Base-by-base conservation (phyloP, 2,113 vertebrate genomes). In the Nyctereutes procyonoides region DNA sequence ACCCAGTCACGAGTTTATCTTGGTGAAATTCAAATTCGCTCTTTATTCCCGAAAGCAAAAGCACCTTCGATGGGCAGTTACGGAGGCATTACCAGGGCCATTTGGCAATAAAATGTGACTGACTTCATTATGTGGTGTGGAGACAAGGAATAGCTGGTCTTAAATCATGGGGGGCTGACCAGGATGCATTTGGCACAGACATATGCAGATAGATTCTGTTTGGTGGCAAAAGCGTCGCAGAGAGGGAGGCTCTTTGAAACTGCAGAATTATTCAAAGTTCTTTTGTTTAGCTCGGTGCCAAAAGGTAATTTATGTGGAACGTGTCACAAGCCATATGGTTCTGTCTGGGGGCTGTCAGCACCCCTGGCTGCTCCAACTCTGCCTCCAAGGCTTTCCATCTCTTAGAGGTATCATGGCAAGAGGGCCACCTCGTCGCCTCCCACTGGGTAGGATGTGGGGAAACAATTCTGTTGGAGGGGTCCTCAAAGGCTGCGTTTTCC, bases 221-320 rank as follows among this genome's bases (percentile, higher is more conserved):
- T 88, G 76, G 79, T 93, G 58, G 97, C 95, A 1, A 13, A 60
- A 51, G 88, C 88, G 71, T 95, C 93, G 79, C 2, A 0, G 94
- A 96, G 17, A 2, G 65, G 77, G 93, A 96, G 92, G 93, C 94
- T 94, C 69, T 97, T 97, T 96, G 97, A 98, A 98, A 98, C 98
- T 96, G 95, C 96, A 98, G 76, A 97, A 96, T 97, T 94, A 96
- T 97, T 98, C 97, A 95, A 88, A 88, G 84, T 92, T 93, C 90
- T 93, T 98, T 98, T 98, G 97, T 98, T 98, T 97, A 97, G 97
- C 93, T 96, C 69, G 14, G 87, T 95, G 98, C 97, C 97, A 24
- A 53, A 88, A 98, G 98, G 96, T 98, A 98, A 98, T 98, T 98
- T 98, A 98, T 98, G 96, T 93, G 9, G 69, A 92, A 69, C 7